Conservation (phyloP, 2,797 vertebrate species). For the Leptoclinus maculatus region DNA sequence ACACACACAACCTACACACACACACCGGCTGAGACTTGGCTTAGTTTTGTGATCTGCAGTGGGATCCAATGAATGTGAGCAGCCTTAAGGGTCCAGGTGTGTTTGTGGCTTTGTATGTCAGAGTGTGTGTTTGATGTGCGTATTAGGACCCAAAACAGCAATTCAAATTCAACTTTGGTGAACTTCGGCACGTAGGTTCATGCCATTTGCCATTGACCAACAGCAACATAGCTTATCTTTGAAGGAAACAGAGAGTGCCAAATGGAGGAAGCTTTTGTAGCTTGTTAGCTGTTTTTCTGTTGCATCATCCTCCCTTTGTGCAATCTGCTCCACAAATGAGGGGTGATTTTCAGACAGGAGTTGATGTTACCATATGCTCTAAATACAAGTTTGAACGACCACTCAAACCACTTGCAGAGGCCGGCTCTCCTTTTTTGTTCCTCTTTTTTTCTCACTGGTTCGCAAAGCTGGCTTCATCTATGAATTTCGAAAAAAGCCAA, state of each 20-base stretch:
- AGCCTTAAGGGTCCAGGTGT: slow-evolving; percentile 28
- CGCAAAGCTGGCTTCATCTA: not conserved
- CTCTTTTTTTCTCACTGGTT: not conserved
- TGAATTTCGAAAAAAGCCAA: not conserved
- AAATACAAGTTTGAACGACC: not conserved
- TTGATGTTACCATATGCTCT: not conserved
- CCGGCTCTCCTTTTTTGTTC: not conserved
- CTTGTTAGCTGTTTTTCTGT: not conserved
- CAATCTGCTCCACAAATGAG: not conserved
- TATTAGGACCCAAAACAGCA: not conserved
- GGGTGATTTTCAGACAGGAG: not conserved
- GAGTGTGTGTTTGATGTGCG: not conserved
- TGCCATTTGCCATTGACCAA: not conserved
- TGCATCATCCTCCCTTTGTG: not conserved
- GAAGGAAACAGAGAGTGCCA: not conserved
- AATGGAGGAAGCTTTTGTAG: not conserved
- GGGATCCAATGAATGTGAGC: slow-evolving; percentile 39
- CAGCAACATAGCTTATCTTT: not conserved
- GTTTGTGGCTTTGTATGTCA: not conserved
- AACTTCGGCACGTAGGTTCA: not conserved
- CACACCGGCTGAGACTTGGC: slow-evolving; percentile 22
- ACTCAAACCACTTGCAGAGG: not conserved
- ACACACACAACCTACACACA: slow-evolving; percentile 26
- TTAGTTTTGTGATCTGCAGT: slow-evolving; percentile 62
- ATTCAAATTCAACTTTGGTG: not conserved